Percentiles rank a stretch among this genome's conserved stretches.
Evolutionary conservation across 2,888 invertebrate species (phyloP).

Genomic region (Synergus gifuensis): DNA sequence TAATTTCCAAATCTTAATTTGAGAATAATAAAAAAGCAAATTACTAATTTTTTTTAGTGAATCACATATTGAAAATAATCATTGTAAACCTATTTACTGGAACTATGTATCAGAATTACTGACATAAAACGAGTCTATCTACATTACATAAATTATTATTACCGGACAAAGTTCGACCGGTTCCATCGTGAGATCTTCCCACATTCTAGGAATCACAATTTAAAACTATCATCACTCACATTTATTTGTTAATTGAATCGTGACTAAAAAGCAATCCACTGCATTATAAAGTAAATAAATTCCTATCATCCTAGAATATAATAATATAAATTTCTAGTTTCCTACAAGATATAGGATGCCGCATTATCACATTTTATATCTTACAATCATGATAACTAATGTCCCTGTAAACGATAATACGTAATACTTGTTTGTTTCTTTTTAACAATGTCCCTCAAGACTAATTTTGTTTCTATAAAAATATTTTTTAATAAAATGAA

Average conservation of each 20-base stretch:
- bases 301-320: neutral
- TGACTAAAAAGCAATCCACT: slow-evolving; percentile 1
- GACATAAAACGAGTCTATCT: neutral
- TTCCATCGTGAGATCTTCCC: slow-evolving; percentile 5
- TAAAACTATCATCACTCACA: neutral
- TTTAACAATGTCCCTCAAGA: neutral
- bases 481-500: too few relatives aligned
- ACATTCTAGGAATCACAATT: slow-evolving; percentile 20
- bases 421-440: slow-evolving; percentile 22
- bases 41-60: neutral
- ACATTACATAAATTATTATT: neutral
- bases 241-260: neutral
- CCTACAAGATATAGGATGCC: neutral
- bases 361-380: slow-evolving; percentile 2
- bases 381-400: slow-evolving; percentile 11
- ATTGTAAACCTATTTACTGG: neutral
- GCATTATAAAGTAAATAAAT: neutral
- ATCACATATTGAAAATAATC: neutral
- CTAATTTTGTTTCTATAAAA: neutral
- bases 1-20: neutral
- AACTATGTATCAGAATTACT: neutral
- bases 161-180: slow-evolving; percentile 3
- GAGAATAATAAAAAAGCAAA: too few relatives aligned
- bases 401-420: slow-evolving; percentile 9
- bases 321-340: neutral